These are phyloP conservation scores for Chiroxiphia lanceolata DNA, from an alignment of 2,797 vertebrate species.

Conservation along the genomic window DNA sequence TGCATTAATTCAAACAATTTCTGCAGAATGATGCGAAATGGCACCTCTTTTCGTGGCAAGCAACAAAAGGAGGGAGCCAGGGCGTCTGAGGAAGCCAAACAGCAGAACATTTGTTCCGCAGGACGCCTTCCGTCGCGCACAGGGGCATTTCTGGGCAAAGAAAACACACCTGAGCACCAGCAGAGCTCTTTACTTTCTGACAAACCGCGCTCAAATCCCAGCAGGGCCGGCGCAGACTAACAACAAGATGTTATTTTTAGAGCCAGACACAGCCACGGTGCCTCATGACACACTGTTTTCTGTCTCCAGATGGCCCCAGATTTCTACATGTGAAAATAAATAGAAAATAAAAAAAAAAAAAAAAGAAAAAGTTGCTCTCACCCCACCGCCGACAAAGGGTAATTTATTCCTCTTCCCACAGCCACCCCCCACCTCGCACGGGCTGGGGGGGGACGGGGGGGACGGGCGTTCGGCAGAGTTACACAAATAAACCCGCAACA, in stretches of 20 bases:
- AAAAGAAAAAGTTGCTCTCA: neutral
- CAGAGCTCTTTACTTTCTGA: conserved; percentile 18
- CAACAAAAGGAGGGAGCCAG: conserved; percentile 89
- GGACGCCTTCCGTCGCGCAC: conserved; percentile 69
- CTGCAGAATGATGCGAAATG: conserved; percentile 84
- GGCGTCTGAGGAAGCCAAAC: conserved; percentile 73
- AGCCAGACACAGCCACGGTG: conserved; percentile 46
- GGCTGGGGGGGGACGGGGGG: neutral
- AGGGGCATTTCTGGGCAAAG: conserved; percentile 29
- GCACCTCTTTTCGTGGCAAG: conserved; percentile 86
- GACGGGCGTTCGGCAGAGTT: neutral
- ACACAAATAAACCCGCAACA: conserved; percentile 62
- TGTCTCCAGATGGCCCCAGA: conserved; percentile 68
- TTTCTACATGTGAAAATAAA: conserved; percentile 59
- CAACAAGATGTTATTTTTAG: conserved; percentile 58
- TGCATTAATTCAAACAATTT: conserved; percentile 90
- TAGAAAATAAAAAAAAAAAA: neutral
- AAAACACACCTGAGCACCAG: conserved; percentile 72
- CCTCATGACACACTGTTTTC: conserved; percentile 55
- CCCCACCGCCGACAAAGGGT: neutral
- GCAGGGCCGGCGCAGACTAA: conserved; percentile 31
- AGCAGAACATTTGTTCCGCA: conserved; percentile 83
- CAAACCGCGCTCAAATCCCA: conserved; percentile 25
- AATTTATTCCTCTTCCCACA: neutral
- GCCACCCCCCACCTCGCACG: neutral